Conservation (phyloP, 2,888 invertebrate species). For the Metopia argyrocephala region DNA sequence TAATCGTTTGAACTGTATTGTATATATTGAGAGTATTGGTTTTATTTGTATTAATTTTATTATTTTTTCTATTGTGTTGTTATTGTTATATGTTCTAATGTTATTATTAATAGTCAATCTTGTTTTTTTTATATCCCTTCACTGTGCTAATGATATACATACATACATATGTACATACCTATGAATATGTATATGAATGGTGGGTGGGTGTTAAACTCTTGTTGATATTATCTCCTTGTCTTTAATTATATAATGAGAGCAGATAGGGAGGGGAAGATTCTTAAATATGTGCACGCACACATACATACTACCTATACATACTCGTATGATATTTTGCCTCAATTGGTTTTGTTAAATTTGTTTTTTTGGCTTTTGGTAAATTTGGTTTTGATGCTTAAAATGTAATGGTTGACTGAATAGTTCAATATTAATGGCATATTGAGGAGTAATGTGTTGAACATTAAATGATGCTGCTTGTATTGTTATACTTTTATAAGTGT, state of each 20-base stretch:
- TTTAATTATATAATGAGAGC: too few relatives aligned
- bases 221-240: too few relatives aligned
- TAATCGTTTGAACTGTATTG: conserved; percentile 50
- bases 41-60: not conserved
- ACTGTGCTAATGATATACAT: too few relatives aligned
- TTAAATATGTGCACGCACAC: not conserved
- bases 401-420: conserved; percentile 19
- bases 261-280: not conserved
- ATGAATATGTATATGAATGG: conserved; percentile 35
- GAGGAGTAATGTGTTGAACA: not conserved
- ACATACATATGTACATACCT: too few relatives aligned
- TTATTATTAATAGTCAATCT: conserved; percentile 18
- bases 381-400: conserved; percentile 15
- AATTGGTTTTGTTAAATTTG: conserved; percentile 24
- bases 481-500: not conserved
- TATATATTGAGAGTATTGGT: too few relatives aligned
- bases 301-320: not conserved
- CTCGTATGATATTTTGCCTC: not conserved
- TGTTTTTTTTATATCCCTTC: not conserved
- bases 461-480: not conserved
- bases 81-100: conserved; percentile 14
- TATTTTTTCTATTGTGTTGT: conserved; percentile 7
- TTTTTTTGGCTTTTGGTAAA: conserved; percentile 5
- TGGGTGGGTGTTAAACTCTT: too few relatives aligned
- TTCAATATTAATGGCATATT: not conserved